phyloP scores from a whole-genome alignment of 2,797 vertebrate species.

The Sebastes cheni region DNA sequence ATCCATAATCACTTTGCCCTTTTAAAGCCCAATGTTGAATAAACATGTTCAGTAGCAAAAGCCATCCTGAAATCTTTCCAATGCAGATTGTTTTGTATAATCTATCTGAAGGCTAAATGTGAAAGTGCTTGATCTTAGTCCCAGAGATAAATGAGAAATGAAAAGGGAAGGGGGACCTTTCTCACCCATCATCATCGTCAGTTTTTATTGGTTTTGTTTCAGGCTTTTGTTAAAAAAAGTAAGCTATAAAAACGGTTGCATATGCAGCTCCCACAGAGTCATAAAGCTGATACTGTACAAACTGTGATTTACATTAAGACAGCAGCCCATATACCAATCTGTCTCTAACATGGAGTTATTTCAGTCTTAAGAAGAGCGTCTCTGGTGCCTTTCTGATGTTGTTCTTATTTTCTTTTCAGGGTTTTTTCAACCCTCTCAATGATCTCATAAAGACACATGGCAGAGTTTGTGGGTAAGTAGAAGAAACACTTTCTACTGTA shows the following conservation, averaged over 20 bases:
- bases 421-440: constrained; percentile 80
- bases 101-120: background rate
- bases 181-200: background rate
- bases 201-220: background rate
- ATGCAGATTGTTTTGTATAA: background rate
- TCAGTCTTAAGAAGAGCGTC: background rate
- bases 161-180: background rate
- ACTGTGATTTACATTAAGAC: background rate
- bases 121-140: background rate
- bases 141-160: background rate
- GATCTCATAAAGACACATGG: constrained; percentile 87
- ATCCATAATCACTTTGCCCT: background rate
- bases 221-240: background rate
- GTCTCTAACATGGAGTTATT: background rate
- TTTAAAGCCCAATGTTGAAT: background rate
- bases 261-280: background rate
- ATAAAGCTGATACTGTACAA: background rate
- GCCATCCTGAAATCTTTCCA: background rate
- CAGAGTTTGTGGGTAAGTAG: background rate
- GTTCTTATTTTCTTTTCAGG: constrained; percentile 62
- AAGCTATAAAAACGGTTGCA: background rate
- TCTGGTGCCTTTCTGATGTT: background rate
- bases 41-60: background rate
- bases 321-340: background rate
- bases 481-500: background rate